Percentiles rank a stretch among this genome's conserved stretches.
These are phyloP conservation scores for Thymallus thymallus DNA, from an alignment of 2,113 vertebrate genomes.

Conservation along the genomic window DNA sequence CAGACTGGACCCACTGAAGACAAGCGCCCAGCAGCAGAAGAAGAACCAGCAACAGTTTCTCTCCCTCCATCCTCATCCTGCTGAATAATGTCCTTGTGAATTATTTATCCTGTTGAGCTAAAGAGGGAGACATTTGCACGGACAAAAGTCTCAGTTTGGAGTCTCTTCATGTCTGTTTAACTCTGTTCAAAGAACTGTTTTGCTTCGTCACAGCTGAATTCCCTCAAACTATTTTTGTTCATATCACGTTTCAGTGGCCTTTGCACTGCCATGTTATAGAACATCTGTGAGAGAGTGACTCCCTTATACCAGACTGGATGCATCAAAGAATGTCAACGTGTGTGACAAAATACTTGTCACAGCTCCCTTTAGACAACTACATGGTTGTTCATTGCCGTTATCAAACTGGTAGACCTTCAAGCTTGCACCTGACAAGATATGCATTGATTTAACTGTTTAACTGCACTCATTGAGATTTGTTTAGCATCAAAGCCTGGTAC, in stretches of 20 bases:
- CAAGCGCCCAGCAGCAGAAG: slow-evolving; percentile 30
- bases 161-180: background rate
- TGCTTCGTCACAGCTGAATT: background rate
- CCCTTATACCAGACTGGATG: background rate
- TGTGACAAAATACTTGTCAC: background rate
- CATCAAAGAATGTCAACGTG: background rate
- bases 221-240: slow-evolving; percentile 14
- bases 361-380: background rate
- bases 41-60: slow-evolving; percentile 46
- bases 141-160: background rate
- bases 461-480: background rate
- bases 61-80: slow-evolving; percentile 34
- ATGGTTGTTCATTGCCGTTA: too few species aligned
- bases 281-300: background rate
- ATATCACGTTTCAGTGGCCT: slow-evolving; percentile 20
- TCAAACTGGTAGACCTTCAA: too few species aligned
- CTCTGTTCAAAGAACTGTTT: slow-evolving; percentile 2
- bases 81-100: background rate
- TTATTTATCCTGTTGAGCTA: slow-evolving; percentile 17
- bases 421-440: too few species aligned
- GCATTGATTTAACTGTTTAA: too few species aligned
- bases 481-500: too few species aligned
- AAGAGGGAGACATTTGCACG: background rate
- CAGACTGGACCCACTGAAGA: background rate
- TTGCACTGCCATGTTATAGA: slow-evolving; percentile 4